A percentile compares a stretch with the other conserved stretches of the same genome.
Evolutionary conservation across 2,113 vertebrate species (phyloP).

Genomic region (Raja brachyura): DNA sequence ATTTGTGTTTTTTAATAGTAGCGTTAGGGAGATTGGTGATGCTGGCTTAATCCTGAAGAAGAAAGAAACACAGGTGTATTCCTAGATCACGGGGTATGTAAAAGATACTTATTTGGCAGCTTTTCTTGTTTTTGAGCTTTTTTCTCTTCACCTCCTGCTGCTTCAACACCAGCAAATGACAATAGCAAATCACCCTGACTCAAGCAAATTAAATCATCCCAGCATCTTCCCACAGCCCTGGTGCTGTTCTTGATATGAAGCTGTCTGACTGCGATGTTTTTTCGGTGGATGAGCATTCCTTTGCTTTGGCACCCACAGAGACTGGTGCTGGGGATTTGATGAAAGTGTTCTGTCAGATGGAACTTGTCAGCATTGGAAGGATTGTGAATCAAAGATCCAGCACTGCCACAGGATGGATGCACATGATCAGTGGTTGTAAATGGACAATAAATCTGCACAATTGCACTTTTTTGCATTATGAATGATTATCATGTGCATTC

Average conservation of each 20-base stretch:
- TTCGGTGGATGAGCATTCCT: neutral
- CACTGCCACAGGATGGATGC: neutral
- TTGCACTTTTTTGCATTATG: neutral
- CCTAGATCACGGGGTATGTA: no score
- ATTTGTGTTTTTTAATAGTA: no score
- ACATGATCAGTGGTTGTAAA: neutral
- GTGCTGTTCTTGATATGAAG: neutral
- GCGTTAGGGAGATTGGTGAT: no score
- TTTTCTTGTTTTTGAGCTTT: neutral
- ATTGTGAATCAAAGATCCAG: neutral
- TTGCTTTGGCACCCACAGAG: constrained; percentile 2
- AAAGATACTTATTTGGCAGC: neutral
- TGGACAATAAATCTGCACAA: neutral
- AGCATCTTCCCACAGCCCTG: neutral
- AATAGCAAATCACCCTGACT: neutral
- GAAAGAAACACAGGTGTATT: no score
- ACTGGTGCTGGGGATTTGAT: neutral
- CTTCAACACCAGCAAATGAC: neutral
- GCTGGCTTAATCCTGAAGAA: no score
- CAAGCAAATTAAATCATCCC: constrained; percentile 13
- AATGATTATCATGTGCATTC: neutral
- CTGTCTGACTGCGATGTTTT: neutral
- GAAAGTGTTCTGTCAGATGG: neutral
- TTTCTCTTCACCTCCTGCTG: neutral
- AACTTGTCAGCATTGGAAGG: neutral